phyloP scores from a whole-genome alignment of 2,113 vertebrate species.

The Protobothrops flavoviridis region DNA sequence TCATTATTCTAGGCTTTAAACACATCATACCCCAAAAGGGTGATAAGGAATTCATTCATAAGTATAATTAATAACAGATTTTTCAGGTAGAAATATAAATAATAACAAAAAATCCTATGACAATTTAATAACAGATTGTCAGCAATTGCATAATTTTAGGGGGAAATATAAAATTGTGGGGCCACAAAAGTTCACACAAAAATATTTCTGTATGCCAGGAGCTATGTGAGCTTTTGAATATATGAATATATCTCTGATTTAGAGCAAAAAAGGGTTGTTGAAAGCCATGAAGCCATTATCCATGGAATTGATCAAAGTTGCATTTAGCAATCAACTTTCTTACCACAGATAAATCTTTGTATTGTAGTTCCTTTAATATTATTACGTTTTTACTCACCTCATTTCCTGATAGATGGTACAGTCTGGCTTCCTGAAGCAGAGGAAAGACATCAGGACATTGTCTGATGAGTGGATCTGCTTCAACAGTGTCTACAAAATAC shows the following conservation, averaged over 20 bases:
- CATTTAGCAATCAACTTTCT: background rate
- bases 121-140: background rate
- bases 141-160: background rate
- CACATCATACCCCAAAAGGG: background rate
- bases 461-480: slow-evolving; percentile 85
- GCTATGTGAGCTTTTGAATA: background rate
- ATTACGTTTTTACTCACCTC: slow-evolving; percentile 77
- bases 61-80: background rate
- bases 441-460: slow-evolving; percentile 85
- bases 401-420: slow-evolving; percentile 89
- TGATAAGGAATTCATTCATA: background rate
- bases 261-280: background rate
- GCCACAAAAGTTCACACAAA: background rate
- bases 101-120: background rate
- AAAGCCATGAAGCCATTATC: background rate
- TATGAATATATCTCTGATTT: background rate
- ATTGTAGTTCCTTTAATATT: background rate
- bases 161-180: background rate
- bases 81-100: background rate
- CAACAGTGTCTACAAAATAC: slow-evolving; percentile 92
- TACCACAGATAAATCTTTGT: background rate
- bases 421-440: slow-evolving; percentile 89
- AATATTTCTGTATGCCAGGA: background rate
- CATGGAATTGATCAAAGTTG: background rate
- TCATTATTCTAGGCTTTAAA: background rate